A percentile compares a stretch with the other conserved stretches of the same genome.
Evolutionary conservation across 2,888 invertebrate genomes (phyloP).

Genomic region (Pyrocoelia pectoralis): DNA sequence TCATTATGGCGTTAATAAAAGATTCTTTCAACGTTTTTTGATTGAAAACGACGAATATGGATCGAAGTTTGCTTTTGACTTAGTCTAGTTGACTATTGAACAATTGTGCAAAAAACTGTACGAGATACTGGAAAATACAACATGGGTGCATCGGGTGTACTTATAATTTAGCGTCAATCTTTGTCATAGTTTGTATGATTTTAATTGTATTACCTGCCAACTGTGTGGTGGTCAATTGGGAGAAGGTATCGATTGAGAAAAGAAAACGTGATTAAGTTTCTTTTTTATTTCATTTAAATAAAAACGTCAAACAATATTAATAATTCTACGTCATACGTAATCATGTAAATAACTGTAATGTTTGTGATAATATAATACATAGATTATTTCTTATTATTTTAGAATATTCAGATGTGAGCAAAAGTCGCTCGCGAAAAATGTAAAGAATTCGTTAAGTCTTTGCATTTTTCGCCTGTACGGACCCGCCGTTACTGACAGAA

Average conservation of each 20-base stretch:
- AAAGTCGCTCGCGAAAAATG: slow-evolving; percentile 49
- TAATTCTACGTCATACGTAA: slow-evolving; percentile 58
- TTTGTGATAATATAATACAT: slow-evolving; percentile 58
- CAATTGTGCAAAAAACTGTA: too few species aligned
- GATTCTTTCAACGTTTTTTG: too few species aligned
- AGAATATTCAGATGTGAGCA: slow-evolving; percentile 62
- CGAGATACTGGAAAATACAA: too few species aligned
- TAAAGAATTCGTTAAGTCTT: slow-evolving; percentile 38
- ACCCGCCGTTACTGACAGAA: slow-evolving; percentile 58
- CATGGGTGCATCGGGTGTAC: too few species aligned
- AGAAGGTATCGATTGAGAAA: background rate
- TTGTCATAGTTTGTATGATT: too few species aligned
- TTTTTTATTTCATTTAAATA: slow-evolving; percentile 48
- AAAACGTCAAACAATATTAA: slow-evolving; percentile 40
- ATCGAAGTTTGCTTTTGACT: too few species aligned
- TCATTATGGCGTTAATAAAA: too few species aligned
- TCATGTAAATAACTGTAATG: slow-evolving; percentile 52
- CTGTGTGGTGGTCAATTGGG: too few species aligned
- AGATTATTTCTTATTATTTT: slow-evolving; percentile 59
- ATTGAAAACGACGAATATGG: too few species aligned
- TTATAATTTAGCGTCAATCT: too few species aligned
- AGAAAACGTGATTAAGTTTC: slow-evolving; percentile 12
- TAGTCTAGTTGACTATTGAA: too few species aligned
- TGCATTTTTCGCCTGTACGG: slow-evolving; percentile 52
- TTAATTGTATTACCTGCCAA: too few species aligned